Percentiles rank a stretch among this genome's conserved stretches.
Evolutionary conservation across 2,888 invertebrate genomes (phyloP).

Genomic region (Carpatolechia fugitivella): DNA sequence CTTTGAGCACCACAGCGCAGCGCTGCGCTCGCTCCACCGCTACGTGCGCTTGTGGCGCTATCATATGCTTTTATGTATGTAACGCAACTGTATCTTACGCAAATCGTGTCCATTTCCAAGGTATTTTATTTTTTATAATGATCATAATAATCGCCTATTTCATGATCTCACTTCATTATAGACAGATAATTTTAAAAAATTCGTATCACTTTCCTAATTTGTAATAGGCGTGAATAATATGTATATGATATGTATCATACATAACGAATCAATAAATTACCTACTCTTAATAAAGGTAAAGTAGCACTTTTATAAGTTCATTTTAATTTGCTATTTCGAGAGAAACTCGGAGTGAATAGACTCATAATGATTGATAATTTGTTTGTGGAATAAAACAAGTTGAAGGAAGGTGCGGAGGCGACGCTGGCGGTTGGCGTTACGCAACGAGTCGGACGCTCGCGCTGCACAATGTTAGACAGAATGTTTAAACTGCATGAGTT

Average conservation of each 20-base stretch:
- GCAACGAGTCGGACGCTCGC: constrained; percentile 65
- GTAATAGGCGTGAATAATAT: too few species aligned
- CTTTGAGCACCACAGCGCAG: constrained; percentile 2
- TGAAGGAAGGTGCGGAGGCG: constrained; percentile 5
- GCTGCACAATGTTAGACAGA: constrained; percentile 55
- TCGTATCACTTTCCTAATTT: too few species aligned
- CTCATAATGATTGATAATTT: not conserved
- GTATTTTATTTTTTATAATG: constrained; percentile 5
- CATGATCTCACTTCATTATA: constrained; percentile 1
- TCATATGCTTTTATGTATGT: constrained; percentile 14
- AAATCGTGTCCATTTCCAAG: constrained; percentile 18
- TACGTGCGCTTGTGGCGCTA: constrained; percentile 12
- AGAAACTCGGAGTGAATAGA: not conserved
- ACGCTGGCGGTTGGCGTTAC: constrained; percentile 45
- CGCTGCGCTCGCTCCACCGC: constrained; percentile 9
- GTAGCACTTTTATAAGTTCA: too few species aligned
- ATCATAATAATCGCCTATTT: not conserved
- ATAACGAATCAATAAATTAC: too few species aligned
- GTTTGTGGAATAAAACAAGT: constrained; percentile 1
- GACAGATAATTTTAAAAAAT: not conserved
- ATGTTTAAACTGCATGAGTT: constrained; percentile 21
- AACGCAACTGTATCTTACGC: constrained; percentile 18
- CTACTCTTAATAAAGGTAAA: too few species aligned
- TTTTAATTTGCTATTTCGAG: not conserved
- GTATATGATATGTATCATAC: too few species aligned